Evolutionary conservation across 2,797 vertebrate species (phyloP), one percentile per base, ranked within the genome.

Genomic region (Oreochromis grahami): DNA sequence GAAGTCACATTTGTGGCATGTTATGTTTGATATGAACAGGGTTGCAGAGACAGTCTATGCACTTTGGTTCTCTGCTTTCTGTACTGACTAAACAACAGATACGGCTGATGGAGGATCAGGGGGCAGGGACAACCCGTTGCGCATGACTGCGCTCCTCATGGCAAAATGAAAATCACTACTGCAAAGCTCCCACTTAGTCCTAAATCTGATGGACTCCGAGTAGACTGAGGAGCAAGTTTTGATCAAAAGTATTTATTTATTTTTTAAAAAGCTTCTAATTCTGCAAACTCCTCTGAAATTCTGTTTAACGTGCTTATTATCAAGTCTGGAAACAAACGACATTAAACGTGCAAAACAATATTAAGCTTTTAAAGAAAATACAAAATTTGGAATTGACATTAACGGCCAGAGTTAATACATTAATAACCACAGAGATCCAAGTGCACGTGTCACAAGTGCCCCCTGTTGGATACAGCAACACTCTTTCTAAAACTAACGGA

Each of bases 401-500:
- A 8, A 72, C 17, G 6, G 24, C 15, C 43, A 29, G 26, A 50
- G 43, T 32, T 74, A 74, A 74, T 13, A 8, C 9, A 12, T 72
- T 48, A 72, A 29, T 72, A 50, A 50, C 24, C 26, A 48, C 68
- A 50, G 65, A 55, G 52, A 11, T 48, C n/a, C 82, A 76, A 8
- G 55, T 84, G 1, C 60, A 63, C 56, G 95, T 90, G 89, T 89
- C 94, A 84, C 89, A 92, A 88, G 85, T 91, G 95, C 95, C 96
- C 95, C 96, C 95, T 96, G 80, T 94, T 95, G 95, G 95, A 94
- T 63, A n/a, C 50, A 78, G 36, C 13, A 5, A 9, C 50, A 2
- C 15, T 45, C 50, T 4, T 6, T 78, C 24, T 79, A 3, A 52
- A 81, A 32, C 80, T 77, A 63, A 45, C 17, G 21, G 60, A 17